Evolutionary conservation across 2,113 vertebrate species (phyloP).

Genomic region (Anoplopoma fimbria): DNA sequence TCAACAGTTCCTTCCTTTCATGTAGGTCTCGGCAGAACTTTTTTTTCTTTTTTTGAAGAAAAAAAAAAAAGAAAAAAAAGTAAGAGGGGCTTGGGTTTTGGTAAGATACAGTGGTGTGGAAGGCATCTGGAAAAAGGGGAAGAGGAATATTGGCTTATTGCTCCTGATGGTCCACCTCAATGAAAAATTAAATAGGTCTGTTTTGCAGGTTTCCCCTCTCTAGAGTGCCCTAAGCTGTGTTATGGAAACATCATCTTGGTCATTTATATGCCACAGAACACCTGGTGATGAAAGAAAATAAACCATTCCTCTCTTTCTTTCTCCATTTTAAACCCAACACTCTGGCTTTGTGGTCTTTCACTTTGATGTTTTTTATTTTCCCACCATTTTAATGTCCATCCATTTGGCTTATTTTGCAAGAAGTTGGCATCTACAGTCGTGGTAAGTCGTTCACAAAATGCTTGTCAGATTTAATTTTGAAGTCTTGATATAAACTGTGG

Average conservation of each 20-base stretch:
- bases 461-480: slow-evolving; percentile 64
- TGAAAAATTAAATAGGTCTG: slow-evolving; percentile 99
- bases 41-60: slow-evolving; percentile 86
- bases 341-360: slow-evolving; percentile 54
- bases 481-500: slow-evolving; percentile 55
- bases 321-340: slow-evolving; percentile 66
- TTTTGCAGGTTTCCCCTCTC: slow-evolving; percentile 95
- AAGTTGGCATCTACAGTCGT: slow-evolving; percentile 53
- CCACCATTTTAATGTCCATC: slow-evolving; percentile 60
- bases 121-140: slow-evolving; percentile 98
- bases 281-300: slow-evolving; percentile 94
- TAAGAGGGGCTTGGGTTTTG: slow-evolving; percentile 87
- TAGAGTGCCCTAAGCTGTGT: slow-evolving; percentile 90
- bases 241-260: slow-evolving; percentile 96
- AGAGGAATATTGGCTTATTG: slow-evolving; percentile 97
- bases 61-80: slow-evolving; percentile 73
- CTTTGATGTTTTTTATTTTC: slow-evolving; percentile 69
- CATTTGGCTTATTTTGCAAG: slow-evolving; percentile 54
- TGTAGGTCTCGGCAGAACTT: slow-evolving; percentile 93
- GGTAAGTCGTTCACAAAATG: slow-evolving; percentile 59
- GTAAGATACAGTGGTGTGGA: slow-evolving; percentile 92
- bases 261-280: slow-evolving; percentile 95
- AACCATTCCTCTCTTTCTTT: slow-evolving; percentile 68
- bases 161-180: slow-evolving; percentile 93
- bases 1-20: slow-evolving; percentile 98